Evolutionary conservation across 2,113 vertebrate genomes (phyloP).

Genomic region (Cynopterus brachyotis): DNA sequence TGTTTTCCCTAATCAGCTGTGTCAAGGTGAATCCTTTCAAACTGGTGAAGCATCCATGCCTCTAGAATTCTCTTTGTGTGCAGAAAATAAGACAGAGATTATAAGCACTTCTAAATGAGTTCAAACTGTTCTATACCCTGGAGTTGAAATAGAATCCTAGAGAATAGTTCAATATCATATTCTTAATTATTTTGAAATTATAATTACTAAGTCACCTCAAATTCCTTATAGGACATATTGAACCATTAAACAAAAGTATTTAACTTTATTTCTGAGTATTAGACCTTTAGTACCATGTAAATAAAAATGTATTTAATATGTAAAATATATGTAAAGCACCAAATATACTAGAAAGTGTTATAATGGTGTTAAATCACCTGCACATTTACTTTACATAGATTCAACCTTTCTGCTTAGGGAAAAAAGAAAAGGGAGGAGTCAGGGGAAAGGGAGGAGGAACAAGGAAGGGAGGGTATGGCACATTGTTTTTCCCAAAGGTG

Average conservation of each 20-base stretch:
- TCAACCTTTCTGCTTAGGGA: background rate
- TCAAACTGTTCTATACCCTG: background rate
- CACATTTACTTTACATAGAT: background rate
- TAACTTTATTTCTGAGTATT: background rate
- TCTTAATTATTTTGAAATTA: constrained; percentile 51
- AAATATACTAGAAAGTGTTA: background rate
- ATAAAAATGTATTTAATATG: background rate
- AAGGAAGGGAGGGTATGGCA: background rate
- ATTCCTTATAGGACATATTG: constrained; percentile 3
- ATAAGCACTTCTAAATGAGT: background rate
- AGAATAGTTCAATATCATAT: constrained; percentile 8
- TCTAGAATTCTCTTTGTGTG: background rate
- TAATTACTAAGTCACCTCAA: constrained; percentile 69
- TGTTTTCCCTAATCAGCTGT: background rate
- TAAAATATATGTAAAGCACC: background rate
- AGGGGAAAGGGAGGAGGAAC: too few species aligned
- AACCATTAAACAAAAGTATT: constrained; percentile 45
- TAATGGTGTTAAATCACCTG: background rate
- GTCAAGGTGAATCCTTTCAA: background rate
- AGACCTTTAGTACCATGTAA: constrained; percentile 10
- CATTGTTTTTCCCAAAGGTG: background rate
- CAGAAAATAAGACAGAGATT: background rate
- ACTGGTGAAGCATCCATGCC: background rate
- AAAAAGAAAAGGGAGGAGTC: background rate
- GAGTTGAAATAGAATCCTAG: background rate